Percentiles rank a stretch among this genome's conserved stretches.
phyloP scores from a whole-genome alignment of 2,113 vertebrate species.

The Penelope pileata region DNA sequence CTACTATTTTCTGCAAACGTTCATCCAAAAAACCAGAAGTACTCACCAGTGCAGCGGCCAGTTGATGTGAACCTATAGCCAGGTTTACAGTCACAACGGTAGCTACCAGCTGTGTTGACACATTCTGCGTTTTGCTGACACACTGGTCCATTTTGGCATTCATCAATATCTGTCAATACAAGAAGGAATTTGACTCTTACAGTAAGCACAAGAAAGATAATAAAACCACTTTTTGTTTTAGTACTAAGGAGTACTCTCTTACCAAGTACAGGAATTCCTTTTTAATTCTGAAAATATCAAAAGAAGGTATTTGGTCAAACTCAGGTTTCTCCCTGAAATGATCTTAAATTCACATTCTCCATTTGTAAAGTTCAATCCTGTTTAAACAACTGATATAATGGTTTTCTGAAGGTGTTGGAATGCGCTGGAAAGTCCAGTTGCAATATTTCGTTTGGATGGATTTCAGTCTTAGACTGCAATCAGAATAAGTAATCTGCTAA shows the following conservation, averaged over 20 bases:
- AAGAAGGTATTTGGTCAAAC: not conserved
- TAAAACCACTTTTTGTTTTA: not conserved
- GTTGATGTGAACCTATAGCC: conserved; percentile 93
- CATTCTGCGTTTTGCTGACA: conserved; percentile 95
- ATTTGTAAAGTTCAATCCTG: not conserved
- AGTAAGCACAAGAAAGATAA: not conserved
- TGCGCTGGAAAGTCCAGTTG: not conserved
- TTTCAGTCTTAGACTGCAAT: not conserved
- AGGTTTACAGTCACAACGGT: conserved; percentile 91
- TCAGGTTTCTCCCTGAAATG: not conserved
- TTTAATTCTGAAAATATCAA: not conserved
- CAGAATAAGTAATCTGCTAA: not conserved
- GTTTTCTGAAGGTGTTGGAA: not conserved
- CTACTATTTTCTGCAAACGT: not conserved
- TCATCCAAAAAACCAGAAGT: not conserved
- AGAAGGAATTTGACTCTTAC: not conserved
- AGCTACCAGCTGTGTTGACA: conserved; percentile 92
- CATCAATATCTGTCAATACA: conserved; percentile 87
- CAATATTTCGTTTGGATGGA: not conserved
- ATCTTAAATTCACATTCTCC: not conserved
- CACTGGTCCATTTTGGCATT: conserved; percentile 94
- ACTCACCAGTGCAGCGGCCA: conserved; percentile 89
- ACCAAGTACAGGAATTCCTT: not conserved
- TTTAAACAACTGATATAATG: not conserved
- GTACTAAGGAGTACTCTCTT: not conserved